A percentile compares a stretch with the other conserved stretches of the same genome.
Evolutionary conservation across 2,888 invertebrate species (phyloP).

Genomic region (Spatulosminthurus flaviceps): DNA sequence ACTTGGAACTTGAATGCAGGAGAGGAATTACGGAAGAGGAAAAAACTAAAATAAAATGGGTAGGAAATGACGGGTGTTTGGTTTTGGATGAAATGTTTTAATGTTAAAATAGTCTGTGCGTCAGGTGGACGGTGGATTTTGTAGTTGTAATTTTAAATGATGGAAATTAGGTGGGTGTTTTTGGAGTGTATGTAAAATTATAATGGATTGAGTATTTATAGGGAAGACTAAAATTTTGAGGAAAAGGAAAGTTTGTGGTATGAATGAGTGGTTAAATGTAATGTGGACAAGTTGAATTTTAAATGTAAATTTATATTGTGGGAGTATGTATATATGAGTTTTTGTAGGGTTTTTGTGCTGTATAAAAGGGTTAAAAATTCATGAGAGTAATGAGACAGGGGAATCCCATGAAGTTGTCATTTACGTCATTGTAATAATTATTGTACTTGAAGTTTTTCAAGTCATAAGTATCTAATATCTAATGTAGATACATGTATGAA

Average conservation of each 20-base stretch:
- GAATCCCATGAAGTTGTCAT: conserved; percentile 8
- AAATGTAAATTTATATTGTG: conserved; percentile 1
- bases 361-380: not conserved
- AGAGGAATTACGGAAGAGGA: not conserved
- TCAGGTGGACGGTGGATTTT: too few species aligned
- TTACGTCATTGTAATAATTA: not conserved
- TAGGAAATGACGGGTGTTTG: not conserved
- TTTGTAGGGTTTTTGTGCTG: not conserved
- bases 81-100: too few species aligned
- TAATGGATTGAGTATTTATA: too few species aligned
- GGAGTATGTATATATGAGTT: too few species aligned
- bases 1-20: not conserved
- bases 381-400: not conserved
- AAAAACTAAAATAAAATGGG: not conserved
- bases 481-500: too few species aligned
- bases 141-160: too few species aligned
- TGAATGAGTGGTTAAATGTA: not conserved
- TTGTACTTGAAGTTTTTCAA: too few species aligned
- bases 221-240: too few species aligned
- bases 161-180: too few species aligned
- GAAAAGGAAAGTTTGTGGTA: not conserved
- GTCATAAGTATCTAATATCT: too few species aligned
- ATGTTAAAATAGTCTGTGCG: too few species aligned
- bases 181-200: too few species aligned
- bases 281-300: not conserved